phyloP scores from a whole-genome alignment of 2,888 invertebrate genomes.

The Drosophila histrio region DNA sequence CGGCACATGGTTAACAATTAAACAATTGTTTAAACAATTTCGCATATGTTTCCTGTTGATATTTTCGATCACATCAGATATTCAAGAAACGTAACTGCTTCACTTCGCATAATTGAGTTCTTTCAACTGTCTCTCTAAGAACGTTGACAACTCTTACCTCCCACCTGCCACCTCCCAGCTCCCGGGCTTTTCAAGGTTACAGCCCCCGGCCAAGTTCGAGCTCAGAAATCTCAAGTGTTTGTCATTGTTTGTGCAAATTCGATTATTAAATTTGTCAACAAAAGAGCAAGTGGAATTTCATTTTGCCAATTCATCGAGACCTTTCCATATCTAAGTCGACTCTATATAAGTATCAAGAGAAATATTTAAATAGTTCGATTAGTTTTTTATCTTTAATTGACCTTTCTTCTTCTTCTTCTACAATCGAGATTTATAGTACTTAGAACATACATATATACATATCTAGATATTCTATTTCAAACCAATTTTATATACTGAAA shows the following conservation, averaged over 20 bases:
- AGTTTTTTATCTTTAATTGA: too few species aligned
- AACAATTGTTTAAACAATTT: conserved; percentile 37
- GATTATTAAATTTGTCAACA: background rate
- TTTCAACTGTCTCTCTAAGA: conserved; percentile 16
- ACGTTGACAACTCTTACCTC: background rate
- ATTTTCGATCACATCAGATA: conserved; percentile 1
- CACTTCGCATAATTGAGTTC: conserved; percentile 3
- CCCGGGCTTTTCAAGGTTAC: conserved; percentile 14
- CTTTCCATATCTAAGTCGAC: background rate
- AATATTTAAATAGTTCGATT: background rate
- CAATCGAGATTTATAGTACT: background rate
- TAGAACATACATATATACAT: too few species aligned
- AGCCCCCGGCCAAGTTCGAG: background rate
- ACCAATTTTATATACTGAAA: too few species aligned
- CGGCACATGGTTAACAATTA: background rate
- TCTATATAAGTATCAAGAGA: background rate
- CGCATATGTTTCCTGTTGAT: conserved; percentile 29
- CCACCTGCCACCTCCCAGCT: conserved; percentile 3
- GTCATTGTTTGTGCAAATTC: conserved; percentile 9
- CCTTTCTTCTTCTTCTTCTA: background rate
- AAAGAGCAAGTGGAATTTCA: background rate
- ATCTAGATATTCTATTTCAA: too few species aligned
- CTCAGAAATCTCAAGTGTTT: conserved; percentile 1
- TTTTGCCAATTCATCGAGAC: background rate
- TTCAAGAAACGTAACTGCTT: background rate